These are phyloP conservation scores for Matsumyia berberina DNA, from an alignment of 2,888 invertebrate species.

Conservation along the genomic window DNA sequence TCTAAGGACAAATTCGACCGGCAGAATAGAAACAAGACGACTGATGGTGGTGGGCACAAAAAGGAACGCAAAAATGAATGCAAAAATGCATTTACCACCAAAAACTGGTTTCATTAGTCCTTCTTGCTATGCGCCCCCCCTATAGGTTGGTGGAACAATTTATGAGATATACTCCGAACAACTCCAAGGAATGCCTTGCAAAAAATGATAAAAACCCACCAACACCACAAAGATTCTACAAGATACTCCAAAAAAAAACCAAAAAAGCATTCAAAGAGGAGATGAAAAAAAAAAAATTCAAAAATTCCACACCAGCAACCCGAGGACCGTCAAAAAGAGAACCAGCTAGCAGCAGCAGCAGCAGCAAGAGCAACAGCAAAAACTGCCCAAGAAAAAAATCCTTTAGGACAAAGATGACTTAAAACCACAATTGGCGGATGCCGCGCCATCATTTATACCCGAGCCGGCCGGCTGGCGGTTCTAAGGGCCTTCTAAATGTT, in stretches of 20 bases:
- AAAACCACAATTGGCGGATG: slow-evolving; percentile 71
- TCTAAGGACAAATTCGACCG: slow-evolving; percentile 62
- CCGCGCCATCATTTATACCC: slow-evolving; percentile 62
- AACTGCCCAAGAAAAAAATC: slow-evolving; percentile 5
- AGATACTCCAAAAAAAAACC: slow-evolving; percentile 25
- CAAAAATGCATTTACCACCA: slow-evolving; percentile 69
- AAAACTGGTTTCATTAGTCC: slow-evolving; percentile 73
- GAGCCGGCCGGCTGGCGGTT: slow-evolving; percentile 14
- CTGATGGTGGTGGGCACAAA: slow-evolving; percentile 3
- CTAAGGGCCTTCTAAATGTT: slow-evolving; percentile 55
- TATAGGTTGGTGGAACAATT: slow-evolving; percentile 41
- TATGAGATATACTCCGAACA: slow-evolving; percentile 70
- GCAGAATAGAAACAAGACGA: slow-evolving; percentile 24
- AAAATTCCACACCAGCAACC: slow-evolving; percentile 57
- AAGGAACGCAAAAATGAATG: slow-evolving; percentile 53
- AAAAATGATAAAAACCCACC: slow-evolving; percentile 64
- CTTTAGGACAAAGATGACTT: slow-evolving; percentile 71
- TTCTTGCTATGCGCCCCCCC: slow-evolving; percentile 9
- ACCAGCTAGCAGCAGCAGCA: slow-evolving; percentile 16
- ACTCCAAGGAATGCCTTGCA: slow-evolving; percentile 55
- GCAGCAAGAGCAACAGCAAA: slow-evolving; percentile 12
- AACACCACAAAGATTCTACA: slow-evolving; percentile 54
- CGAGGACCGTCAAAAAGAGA: slow-evolving; percentile 45
- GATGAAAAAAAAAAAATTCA: slow-evolving; percentile 31
- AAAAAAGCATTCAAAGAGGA: neutral